Evolutionary conservation across 2,113 vertebrate genomes (phyloP).

Genomic region (Phyllopteryx taeniolatus): DNA sequence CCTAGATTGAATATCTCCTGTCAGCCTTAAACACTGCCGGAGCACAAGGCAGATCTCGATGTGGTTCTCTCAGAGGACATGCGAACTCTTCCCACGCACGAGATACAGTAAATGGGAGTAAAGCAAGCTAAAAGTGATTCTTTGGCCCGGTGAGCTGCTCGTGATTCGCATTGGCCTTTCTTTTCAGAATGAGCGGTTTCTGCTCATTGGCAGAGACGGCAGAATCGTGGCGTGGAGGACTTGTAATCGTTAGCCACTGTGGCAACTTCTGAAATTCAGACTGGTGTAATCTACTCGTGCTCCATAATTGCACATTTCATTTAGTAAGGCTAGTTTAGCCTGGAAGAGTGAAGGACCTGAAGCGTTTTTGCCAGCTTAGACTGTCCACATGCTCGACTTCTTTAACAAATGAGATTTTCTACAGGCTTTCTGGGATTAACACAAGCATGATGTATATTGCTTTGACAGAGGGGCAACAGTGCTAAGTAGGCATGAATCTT

Average conservation of each 20-base stretch:
- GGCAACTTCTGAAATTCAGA: slow-evolving; percentile 37
- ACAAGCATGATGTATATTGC: slow-evolving; percentile 11
- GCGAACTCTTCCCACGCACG: slow-evolving; percentile 18
- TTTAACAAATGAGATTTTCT: slow-evolving; percentile 23
- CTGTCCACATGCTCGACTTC: slow-evolving; percentile 14
- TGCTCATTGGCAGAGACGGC: slow-evolving; percentile 30
- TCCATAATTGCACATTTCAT: slow-evolving; percentile 44
- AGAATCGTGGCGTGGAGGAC: slow-evolving; percentile 38
- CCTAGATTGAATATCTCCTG: not conserved
- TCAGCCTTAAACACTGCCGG: slow-evolving; percentile 15
- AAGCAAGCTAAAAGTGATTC: slow-evolving; percentile 23
- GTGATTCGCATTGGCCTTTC: slow-evolving; percentile 33
- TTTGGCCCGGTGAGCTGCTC: slow-evolving; percentile 31
- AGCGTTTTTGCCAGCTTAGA: not conserved
- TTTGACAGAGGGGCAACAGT: slow-evolving; percentile 15
- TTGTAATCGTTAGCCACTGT: slow-evolving; percentile 56
- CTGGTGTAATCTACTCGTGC: slow-evolving; percentile 49
- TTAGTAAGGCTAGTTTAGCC: slow-evolving; percentile 42
- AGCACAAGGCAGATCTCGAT: slow-evolving; percentile 12
- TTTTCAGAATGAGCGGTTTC: slow-evolving; percentile 41
- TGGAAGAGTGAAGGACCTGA: slow-evolving; percentile 9
- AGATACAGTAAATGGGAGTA: slow-evolving; percentile 33
- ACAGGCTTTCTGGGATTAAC: slow-evolving; percentile 24
- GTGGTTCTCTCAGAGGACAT: slow-evolving; percentile 22
- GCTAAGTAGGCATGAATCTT: slow-evolving; percentile 6